These are phyloP conservation scores for Sebastes miniatus DNA, from an alignment of 2,797 vertebrate species.

Conservation along the genomic window DNA sequence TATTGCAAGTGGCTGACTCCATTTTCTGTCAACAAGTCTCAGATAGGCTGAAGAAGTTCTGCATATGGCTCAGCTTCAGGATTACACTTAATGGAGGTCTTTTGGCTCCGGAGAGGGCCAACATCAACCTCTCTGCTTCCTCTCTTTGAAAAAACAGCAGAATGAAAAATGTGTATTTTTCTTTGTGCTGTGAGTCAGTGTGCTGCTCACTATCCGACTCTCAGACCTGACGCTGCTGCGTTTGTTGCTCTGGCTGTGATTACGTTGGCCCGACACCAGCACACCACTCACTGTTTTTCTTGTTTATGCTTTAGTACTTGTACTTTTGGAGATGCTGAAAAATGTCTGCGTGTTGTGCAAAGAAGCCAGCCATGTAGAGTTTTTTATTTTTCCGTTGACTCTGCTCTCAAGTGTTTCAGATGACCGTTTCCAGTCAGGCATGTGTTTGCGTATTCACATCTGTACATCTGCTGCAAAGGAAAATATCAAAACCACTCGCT, in stretches of 20 bases:
- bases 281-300: conserved; percentile 51
- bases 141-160: conserved; percentile 81
- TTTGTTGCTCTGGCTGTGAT: conserved; percentile 62
- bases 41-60: conserved; percentile 66
- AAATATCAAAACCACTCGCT: conserved; percentile 14
- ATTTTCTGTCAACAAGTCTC: conserved; percentile 80
- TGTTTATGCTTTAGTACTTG: conserved; percentile 56
- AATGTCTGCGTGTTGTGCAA: conserved; percentile 37
- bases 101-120: conserved; percentile 84
- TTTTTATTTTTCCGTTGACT: conserved; percentile 45
- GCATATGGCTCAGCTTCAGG: conserved; percentile 68
- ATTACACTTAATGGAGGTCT: conserved; percentile 89
- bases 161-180: conserved; percentile 82
- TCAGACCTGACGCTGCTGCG: conserved; percentile 46
- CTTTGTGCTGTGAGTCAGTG: conserved; percentile 75
- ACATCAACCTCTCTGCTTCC: conserved; percentile 89
- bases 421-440: conserved; percentile 21
- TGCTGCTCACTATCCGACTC: conserved; percentile 81
- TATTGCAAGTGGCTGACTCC: conserved; percentile 82
- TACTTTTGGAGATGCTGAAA: conserved; percentile 32
- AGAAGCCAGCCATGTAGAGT: conserved; percentile 3
- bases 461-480: conserved; percentile 43
- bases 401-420: conserved; percentile 46
- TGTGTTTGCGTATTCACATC: conserved; percentile 51
- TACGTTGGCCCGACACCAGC: conserved; percentile 58